phyloP scores from a whole-genome alignment of 2,888 invertebrate species.

The Ecliptopera silaceata region DNA sequence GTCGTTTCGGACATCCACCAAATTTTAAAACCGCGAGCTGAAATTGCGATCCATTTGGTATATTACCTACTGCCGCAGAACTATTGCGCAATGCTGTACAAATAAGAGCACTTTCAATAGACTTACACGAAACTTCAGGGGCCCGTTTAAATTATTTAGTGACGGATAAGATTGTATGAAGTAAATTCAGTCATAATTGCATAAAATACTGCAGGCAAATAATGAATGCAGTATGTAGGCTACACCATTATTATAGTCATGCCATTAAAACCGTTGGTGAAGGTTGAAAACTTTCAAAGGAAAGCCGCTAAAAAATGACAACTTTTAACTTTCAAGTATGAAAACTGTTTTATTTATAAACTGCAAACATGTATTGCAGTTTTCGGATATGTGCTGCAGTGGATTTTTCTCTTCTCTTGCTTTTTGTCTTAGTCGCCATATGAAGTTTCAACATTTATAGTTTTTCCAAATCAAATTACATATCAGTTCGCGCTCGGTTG shows the following conservation, averaged over 20 bases:
- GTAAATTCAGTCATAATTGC: background rate
- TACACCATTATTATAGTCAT: background rate
- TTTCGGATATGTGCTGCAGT: no score
- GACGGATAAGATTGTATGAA: no score
- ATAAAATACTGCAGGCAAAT: slow-evolving; percentile 13
- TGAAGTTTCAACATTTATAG: no score
- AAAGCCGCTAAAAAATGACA: slow-evolving; percentile 10
- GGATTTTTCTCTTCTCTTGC: no score
- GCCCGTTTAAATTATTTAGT: no score
- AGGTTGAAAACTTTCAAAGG: slow-evolving; percentile 20
- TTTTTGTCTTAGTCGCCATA: no score
- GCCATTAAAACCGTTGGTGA: slow-evolving; percentile 10
- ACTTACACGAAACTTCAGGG: background rate
- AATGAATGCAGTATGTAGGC: slow-evolving; percentile 9
- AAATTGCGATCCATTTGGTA: background rate
- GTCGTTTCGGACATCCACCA: slow-evolving; percentile 8
- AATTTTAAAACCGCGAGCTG: slow-evolving; percentile 3
- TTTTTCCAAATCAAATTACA: no score
- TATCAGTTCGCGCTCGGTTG: no score
- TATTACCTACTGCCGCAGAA: background rate
- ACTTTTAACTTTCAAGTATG: background rate
- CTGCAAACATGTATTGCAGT: no score
- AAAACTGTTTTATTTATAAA: no score
- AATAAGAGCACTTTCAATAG: background rate
- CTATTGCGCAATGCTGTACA: background rate